phyloP scores from a whole-genome alignment of 30 jellyfish, hydroid and myxozoan genomes.

The Catostylus mosaicus region DNA sequence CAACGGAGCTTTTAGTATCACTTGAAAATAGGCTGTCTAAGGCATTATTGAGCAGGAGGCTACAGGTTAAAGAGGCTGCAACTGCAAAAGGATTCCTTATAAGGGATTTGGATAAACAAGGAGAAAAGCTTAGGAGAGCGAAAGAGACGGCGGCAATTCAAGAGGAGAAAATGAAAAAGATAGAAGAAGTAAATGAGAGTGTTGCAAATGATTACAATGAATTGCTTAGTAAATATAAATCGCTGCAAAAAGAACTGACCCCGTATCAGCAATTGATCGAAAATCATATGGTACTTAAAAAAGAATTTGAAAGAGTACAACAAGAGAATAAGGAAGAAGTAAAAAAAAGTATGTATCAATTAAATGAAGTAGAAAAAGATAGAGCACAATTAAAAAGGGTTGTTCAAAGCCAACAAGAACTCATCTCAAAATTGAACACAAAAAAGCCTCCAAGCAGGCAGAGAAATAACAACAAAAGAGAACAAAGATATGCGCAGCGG shows the following conservation, averaged over 20 bases:
- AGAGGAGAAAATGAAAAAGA: slow-evolving; percentile 38
- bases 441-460: not conserved
- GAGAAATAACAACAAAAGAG: slow-evolving; percentile 5
- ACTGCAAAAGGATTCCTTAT: slow-evolving; percentile 57
- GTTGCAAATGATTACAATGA: slow-evolving; percentile 22
- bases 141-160: slow-evolving; percentile 48
- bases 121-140: slow-evolving; percentile 63
- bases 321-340: slow-evolving; percentile 13
- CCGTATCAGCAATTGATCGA: slow-evolving; percentile 63
- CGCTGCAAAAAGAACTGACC: slow-evolving; percentile 55
- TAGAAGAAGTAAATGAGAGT: slow-evolving; percentile 22
- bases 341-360: not conserved
- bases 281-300: slow-evolving; percentile 41
- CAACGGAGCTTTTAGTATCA: slow-evolving; percentile 61
- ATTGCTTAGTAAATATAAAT: slow-evolving; percentile 14
- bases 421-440: slow-evolving; percentile 5
- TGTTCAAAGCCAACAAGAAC: slow-evolving; percentile 32
- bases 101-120: slow-evolving; percentile 49
- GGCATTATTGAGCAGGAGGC: slow-evolving; percentile 71
- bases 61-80: slow-evolving; percentile 57
- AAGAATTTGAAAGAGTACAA: slow-evolving; percentile 50
- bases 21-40: slow-evolving; percentile 63
- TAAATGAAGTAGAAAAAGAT: slow-evolving; percentile 38
- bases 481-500: slow-evolving; percentile 13
- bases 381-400: slow-evolving; percentile 50